Evolutionary conservation across 2,113 vertebrate species (phyloP), one percentile per base, ranked within the genome.

Genomic region (Hiodon alosoides): DNA sequence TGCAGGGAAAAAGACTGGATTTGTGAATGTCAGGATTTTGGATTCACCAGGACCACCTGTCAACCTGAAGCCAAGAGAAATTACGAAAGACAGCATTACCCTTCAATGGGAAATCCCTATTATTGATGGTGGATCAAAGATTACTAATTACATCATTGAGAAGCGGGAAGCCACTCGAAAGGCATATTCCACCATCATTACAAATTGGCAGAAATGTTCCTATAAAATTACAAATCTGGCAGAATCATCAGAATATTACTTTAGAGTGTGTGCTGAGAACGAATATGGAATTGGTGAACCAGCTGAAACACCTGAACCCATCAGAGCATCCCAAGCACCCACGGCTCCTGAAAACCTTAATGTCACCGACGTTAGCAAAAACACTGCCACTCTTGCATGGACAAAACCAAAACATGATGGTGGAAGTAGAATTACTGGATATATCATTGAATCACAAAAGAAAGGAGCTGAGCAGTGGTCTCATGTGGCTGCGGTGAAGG

Each of bases 51-150:
- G 97, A 71, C 96, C 97, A 10, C 96, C 97, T 81, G 88, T 95
- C 73, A 95, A 99, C 79, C 89, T 99, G 62, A 94, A 92, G 81
- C 94, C 95, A 67, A 95, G 94, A 85, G 96, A 98, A 86, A 92
- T 99, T 86, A 95, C 93, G 4, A 98, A 95, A 80, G 93, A 93
- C 67, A 94, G 93, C 80, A 94, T 98, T 80, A 96, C 93, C 50
- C 88, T 98, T 50, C 96, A 98, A 57, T 99, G 97, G 97, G 97
- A 99, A 86, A 94, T 97, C 81, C 97, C 97, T 82, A 91, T 99
- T 71, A 95, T 98, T 78, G 97, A 99, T 73, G 97, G 97, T 0
- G 97, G 97, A 67, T 98, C 97, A 58, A 95, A 94, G 80, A 94
- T 99, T 84, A 95, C 89, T 67, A 98, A 96, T 81, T 99, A 99